These are phyloP conservation scores for Volucella inanis DNA, from an alignment of 2,888 invertebrate species.

Conservation along the genomic window DNA sequence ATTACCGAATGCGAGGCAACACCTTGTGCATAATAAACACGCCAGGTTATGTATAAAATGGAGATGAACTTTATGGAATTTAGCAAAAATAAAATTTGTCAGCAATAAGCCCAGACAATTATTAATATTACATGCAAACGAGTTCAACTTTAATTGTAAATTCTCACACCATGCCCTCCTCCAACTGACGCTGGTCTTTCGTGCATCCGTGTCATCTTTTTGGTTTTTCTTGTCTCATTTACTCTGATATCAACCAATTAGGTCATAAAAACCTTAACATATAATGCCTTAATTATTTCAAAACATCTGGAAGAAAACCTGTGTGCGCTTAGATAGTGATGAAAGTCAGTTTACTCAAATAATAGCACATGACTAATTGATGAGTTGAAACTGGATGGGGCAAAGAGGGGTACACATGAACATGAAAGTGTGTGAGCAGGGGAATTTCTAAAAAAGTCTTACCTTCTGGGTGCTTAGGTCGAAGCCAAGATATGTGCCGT, in stretches of 20 bases:
- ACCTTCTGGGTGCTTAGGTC: conserved; percentile 95
- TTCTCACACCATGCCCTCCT: background rate
- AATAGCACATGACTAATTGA: conserved; percentile 61
- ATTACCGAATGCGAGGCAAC: background rate
- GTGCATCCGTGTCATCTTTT: conserved; percentile 10
- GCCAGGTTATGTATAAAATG: conserved; percentile 7
- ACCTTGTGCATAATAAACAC: conserved; percentile 28
- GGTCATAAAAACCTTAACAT: background rate
- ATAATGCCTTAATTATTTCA: background rate
- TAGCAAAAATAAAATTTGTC: conserved; percentile 31
- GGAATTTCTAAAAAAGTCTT: conserved; percentile 45
- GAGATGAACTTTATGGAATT: conserved; percentile 15
- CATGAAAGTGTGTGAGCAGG: background rate
- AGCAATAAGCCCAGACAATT: conserved; percentile 2
- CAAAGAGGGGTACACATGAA: background rate
- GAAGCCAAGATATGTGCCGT: conserved; percentile 88
- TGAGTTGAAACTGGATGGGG: conserved; percentile 2
- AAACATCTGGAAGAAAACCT: background rate
- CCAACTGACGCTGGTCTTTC: background rate
- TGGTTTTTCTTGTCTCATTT: conserved; percentile 17
- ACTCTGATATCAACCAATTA: background rate
- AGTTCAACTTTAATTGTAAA: conserved; percentile 22
- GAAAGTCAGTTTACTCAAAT: conserved; percentile 33
- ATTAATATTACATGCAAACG: conserved; percentile 19
- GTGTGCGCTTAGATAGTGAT: background rate